Evolutionary conservation across 92 coral and sea anemone genomes (phyloP), one percentile per base, ranked within the genome.

Genomic region (Phenganax marumi): DNA sequence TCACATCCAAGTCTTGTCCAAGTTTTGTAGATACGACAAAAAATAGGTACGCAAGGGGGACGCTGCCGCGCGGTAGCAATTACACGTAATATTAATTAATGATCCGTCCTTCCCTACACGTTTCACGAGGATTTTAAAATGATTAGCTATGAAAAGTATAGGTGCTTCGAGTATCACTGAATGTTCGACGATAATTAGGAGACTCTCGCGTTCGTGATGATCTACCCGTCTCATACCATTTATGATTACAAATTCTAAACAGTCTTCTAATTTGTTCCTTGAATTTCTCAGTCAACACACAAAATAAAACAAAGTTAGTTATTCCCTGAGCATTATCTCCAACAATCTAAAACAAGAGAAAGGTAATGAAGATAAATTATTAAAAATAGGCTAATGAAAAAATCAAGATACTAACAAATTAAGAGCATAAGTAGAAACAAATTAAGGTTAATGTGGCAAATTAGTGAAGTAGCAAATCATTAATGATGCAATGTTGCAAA

Each of bases 301-400:
- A 90, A 80, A 92, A 92, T 52, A 92, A 70, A 51, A 92, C 23
- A 83, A 90, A 92, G 73, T 92, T 92, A 55, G 90, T 88, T 84
- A 90, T 87, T 46, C 97, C 97, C 81, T 92, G 97, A 63, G 93
- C 81, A 68, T 86, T 80, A 84, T 90, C 97, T 22, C 97, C 97
- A 77, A 92, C 72, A n/a, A 92, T 89, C 97, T 92, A 79, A 3
- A 88, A 77, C 22, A 49, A 19, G 82, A 74, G 58, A 57, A 24
- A 26, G 10, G 14, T 4, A 43, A 54, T 16, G 47, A 0, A 19
- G 17, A 13, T 8, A 68, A 8, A 7, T 58, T 6, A 58, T 58
- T 14, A 58, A 16, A 58, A 8, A 0, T 58, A 58, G 22, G 6
- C 43, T 33, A 33, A 5, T 33, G 43, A 33, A 33, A 33, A 33